phyloP scores from a whole-genome alignment of 2,888 invertebrate genomes.

The Lithophane semibrunnea region DNA sequence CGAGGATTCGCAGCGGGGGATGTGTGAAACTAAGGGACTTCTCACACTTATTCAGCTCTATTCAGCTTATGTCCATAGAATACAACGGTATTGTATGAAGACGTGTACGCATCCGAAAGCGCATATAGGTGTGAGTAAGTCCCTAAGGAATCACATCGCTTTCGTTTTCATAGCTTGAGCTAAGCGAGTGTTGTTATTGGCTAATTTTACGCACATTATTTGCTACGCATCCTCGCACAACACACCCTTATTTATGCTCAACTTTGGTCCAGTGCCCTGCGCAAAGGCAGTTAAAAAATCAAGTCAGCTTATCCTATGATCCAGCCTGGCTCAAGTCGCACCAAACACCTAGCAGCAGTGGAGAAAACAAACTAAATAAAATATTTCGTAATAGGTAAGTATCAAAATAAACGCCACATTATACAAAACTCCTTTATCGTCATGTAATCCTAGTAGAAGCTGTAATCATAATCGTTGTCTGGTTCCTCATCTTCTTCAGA shows the following conservation, averaged over 20 bases:
- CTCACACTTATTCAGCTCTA: no score
- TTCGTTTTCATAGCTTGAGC: neutral
- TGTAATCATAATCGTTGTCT: slow-evolving; percentile 84
- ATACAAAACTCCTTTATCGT: slow-evolving; percentile 57
- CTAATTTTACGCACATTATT: neutral
- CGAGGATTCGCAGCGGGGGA: no score
- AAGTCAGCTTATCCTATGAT: neutral
- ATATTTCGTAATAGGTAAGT: neutral
- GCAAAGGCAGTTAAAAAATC: no score
- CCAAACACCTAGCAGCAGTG: neutral
- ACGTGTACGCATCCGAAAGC: no score
- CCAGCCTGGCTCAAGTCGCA: neutral
- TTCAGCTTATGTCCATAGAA: no score
- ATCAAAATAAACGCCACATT: slow-evolving; percentile 23
- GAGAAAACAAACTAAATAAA: neutral
- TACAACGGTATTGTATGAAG: no score
- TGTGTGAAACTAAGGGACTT: neutral
- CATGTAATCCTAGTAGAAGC: slow-evolving; percentile 79
- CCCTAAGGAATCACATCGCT: neutral
- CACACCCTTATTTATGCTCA: neutral
- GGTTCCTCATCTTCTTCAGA: slow-evolving; percentile 75
- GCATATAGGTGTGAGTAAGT: no score
- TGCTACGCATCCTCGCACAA: neutral
- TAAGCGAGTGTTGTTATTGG: neutral
- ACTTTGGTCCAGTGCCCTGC: neutral